Evolutionary conservation across 2,113 vertebrate species (phyloP).

Genomic region (Cavia aperea): DNA sequence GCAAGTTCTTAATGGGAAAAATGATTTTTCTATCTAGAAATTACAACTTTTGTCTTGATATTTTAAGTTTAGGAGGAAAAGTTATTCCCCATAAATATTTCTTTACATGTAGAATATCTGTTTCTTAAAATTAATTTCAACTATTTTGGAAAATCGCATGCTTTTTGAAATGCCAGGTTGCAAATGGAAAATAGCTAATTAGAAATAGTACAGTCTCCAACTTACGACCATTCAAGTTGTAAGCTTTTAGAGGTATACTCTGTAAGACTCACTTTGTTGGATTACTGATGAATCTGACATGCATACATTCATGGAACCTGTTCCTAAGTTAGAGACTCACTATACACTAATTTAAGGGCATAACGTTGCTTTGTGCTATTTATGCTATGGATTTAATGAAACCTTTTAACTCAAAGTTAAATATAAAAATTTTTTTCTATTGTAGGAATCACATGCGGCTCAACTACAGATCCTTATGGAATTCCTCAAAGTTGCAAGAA

Average conservation of each 20-base stretch:
- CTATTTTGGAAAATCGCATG: neutral
- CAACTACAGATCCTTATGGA: slow-evolving; percentile 98
- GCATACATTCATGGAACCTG: neutral
- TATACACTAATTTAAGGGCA: neutral
- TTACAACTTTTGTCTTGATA: slow-evolving; percentile 10
- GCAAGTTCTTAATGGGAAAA: neutral
- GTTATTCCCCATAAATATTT: neutral
- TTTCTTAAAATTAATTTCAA: slow-evolving; percentile 6
- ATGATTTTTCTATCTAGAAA: neutral
- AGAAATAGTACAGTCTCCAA: neutral
- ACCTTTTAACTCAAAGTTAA: neutral
- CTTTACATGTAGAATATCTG: neutral
- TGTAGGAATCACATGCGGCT: slow-evolving; percentile 95
- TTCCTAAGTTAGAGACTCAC: neutral
- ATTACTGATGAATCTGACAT: neutral
- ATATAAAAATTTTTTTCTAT: slow-evolving; percentile 64
- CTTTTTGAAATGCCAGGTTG: slow-evolving; percentile 37
- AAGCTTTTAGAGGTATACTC: neutral
- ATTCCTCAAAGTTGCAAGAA: slow-evolving; percentile 97
- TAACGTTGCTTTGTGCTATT: slow-evolving; percentile 24
- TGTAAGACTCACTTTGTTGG: neutral
- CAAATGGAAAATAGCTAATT: slow-evolving; percentile 26
- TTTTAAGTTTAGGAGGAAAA: neutral
- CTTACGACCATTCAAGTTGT: neutral
- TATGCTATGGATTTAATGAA: slow-evolving; percentile 1